Conservation (phyloP, 2,797 vertebrate species). For the Arrhamphus sclerolepis region DNA sequence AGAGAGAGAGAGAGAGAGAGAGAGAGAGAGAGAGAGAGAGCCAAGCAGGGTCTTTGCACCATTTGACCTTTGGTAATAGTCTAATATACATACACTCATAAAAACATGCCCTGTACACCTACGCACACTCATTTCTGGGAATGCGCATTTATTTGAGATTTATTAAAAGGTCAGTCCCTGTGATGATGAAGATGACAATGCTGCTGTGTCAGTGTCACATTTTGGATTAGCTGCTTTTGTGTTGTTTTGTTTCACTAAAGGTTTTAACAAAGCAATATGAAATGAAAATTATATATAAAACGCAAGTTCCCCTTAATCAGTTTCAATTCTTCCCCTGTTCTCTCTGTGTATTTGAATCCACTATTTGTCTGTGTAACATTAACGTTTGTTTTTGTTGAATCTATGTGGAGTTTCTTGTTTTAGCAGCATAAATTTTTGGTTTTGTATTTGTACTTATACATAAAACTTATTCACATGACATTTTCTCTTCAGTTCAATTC, state of each 20-base stretch:
- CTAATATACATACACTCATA: slow-evolving; percentile 14
- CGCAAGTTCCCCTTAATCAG: slow-evolving; percentile 24
- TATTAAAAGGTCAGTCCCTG: slow-evolving; percentile 6
- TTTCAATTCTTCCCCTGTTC: slow-evolving; percentile 27
- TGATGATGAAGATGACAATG: slow-evolving; percentile 11
- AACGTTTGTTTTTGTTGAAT: too few species aligned
- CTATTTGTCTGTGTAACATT: not conserved
- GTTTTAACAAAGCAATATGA: slow-evolving; percentile 3
- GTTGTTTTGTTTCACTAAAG: not conserved
- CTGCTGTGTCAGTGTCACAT: not conserved
- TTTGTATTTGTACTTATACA: too few species aligned
- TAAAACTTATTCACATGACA: too few species aligned
- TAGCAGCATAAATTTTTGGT: not conserved
- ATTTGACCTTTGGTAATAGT: slow-evolving; percentile 62
- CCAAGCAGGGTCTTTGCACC: slow-evolving; percentile 25
- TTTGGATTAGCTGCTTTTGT: not conserved
- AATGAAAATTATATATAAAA: slow-evolving; percentile 27
- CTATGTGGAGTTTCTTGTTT: not conserved
- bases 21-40: too few species aligned
- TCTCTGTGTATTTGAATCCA: not conserved
- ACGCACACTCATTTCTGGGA: slow-evolving; percentile 5
- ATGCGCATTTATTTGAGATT: slow-evolving; percentile 19
- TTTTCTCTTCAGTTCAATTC: too few species aligned
- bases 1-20: too few species aligned
- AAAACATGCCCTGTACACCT: slow-evolving; percentile 13